Evolutionary conservation across 2,113 vertebrate genomes (phyloP), one percentile per base, ranked within the genome.

Genomic region (Pseudorectes ferrugineus): DNA sequence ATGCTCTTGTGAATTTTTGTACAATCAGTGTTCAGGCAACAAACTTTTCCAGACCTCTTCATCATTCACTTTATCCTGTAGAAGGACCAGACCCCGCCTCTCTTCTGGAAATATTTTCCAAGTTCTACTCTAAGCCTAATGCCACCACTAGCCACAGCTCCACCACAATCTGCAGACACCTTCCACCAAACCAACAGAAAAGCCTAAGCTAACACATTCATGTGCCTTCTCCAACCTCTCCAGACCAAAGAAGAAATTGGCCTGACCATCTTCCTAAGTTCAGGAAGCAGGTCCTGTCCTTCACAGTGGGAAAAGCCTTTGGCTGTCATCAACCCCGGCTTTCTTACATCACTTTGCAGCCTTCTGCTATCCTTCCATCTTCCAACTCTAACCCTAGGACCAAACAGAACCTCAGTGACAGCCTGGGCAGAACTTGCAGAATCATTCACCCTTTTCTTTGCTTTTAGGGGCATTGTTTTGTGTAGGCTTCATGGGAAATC

Each of bases 51-150:
- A 91, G 58, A 72, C 8, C 9, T 43, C 25, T 71, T 58, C 61
- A 67, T 54, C 9, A 5, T 33, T 62, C 38, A 25, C 46, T 74
- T 48, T n/a, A 23, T 58, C 17, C 48, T 31, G 5, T 55, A 48
- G 33, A 83, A 63, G 33, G 46, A 59, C 29, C 9, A 68, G 62
- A 59, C 6, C 2, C 38, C 25, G 52, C 4, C 4, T 72, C 5
- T 9, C 54, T 87, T 65, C 68, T 61, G 21, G 29, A 84, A 80
- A 42, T 42, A 67, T 18, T 68, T 91, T 42, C 38, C 5, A 35
- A 0, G 0, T 49, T 28, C 49, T 83, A 7, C 33, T 11, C 11
- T 23, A 68, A 80, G 18, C 43, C n/a, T 77, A 59, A 43, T 0
- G 0, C 4, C 13, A 20, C 13, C 10, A 14, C 11, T 42, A 12